A percentile compares a stretch with the other conserved stretches of the same genome.
Conservation (phyloP, 2,797 vertebrate genomes). For the Phataginus tricuspis region DNA sequence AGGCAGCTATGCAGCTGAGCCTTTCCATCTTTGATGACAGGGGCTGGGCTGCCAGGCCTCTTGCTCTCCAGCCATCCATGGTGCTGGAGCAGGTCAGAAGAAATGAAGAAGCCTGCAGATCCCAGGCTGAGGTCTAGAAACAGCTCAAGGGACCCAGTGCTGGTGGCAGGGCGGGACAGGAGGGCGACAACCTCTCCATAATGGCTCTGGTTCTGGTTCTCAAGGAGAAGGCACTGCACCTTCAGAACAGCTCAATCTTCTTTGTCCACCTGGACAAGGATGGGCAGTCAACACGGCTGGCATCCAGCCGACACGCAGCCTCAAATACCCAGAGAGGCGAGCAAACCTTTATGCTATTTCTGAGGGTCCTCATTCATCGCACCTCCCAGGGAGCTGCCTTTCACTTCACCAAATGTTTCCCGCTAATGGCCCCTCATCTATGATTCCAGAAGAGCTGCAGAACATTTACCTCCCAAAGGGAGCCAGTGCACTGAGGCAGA, state of each 20-base stretch:
- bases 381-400: background rate
- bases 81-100: background rate
- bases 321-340: background rate
- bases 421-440: fast-evolving
- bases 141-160: background rate
- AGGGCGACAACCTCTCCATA: fast-evolving
- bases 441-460: background rate
- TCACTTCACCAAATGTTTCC: background rate
- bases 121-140: background rate
- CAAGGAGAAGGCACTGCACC: background rate
- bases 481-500: fast-evolving
- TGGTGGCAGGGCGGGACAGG: background rate
- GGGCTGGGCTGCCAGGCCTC: background rate
- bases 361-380: background rate
- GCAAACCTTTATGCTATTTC: background rate
- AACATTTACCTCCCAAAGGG: background rate
- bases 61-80: fast-evolving
- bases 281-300: fast-evolving
- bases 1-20: background rate
- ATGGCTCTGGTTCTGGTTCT: background rate
- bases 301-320: fast-evolving
- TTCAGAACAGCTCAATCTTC: background rate
- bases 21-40: background rate
- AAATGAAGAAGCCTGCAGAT: background rate
- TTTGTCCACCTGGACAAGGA: background rate